phyloP scores from a whole-genome alignment of 2,113 vertebrate genomes.

The Actenoides hombroni region DNA sequence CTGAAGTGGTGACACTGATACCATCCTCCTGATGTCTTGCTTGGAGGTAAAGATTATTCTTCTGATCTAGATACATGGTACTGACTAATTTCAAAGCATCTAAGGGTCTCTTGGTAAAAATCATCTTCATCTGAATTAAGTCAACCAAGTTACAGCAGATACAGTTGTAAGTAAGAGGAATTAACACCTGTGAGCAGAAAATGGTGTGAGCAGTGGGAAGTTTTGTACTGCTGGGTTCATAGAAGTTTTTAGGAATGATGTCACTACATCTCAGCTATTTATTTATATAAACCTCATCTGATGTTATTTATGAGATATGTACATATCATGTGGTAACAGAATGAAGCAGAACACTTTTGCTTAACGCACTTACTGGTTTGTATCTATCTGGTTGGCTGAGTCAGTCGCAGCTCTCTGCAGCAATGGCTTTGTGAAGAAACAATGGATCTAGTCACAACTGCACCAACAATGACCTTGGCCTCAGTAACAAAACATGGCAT shows the following conservation, averaged over 20 bases:
- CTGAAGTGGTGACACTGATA: constrained; percentile 91
- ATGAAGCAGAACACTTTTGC: background rate
- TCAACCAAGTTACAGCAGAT: background rate
- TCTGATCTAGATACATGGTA: constrained; percentile 90
- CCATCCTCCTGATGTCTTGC: constrained; percentile 85
- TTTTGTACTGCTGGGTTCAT: background rate
- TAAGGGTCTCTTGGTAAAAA: background rate
- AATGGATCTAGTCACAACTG: background rate
- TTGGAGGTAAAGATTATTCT: constrained; percentile 89
- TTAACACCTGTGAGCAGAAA: background rate
- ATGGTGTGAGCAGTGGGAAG: background rate
- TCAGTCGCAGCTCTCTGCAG: background rate
- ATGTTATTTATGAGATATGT: background rate
- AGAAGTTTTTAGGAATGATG: background rate
- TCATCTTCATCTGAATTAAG: background rate
- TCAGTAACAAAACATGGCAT: background rate
- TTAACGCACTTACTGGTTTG: background rate
- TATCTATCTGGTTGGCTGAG: background rate
- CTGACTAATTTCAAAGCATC: constrained; percentile 10
- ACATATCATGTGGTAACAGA: background rate
- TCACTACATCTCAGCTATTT: background rate
- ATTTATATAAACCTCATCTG: background rate
- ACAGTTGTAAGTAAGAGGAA: background rate
- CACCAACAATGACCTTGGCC: background rate
- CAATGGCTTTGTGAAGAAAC: background rate